Evolutionary conservation across 2,113 vertebrate genomes (phyloP).

Genomic region (Oreochromis tanganicae): DNA sequence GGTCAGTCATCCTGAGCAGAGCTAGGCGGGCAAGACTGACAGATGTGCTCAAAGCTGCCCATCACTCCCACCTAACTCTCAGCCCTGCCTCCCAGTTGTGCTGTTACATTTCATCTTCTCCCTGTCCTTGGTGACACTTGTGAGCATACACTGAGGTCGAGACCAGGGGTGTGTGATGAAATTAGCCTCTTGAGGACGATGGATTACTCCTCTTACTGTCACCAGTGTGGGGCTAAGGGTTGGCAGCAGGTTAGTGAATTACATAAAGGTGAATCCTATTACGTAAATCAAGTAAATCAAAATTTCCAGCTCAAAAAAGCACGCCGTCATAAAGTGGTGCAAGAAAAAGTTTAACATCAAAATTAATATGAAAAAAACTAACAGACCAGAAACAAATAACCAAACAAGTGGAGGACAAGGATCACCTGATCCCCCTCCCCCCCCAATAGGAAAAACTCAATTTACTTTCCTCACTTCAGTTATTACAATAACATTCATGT

Average conservation of each 20-base stretch:
- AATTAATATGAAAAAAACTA: neutral
- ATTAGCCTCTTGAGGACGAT: conserved; percentile 47
- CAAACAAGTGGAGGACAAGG: neutral
- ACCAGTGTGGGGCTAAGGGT: neutral
- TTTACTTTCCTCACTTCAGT: neutral
- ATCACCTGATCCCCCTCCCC: neutral
- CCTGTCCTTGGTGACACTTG: conserved; percentile 42
- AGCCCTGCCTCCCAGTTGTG: neutral
- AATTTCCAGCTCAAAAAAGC: neutral
- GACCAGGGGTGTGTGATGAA: conserved; percentile 41
- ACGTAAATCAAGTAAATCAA: neutral
- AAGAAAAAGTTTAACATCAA: neutral
- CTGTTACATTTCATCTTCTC: conserved; percentile 44
- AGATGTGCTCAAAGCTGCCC: neutral
- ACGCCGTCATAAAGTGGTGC: neutral
- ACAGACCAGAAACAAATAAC: neutral
- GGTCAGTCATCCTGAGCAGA: conserved; percentile 27
- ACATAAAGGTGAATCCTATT: neutral
- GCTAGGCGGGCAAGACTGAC: neutral
- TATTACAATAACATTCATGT: neutral
- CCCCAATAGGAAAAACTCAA: neutral
- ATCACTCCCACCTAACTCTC: neutral
- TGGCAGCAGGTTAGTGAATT: conserved; percentile 6
- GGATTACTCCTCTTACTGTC: conserved; percentile 27
- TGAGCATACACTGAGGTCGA: conserved; percentile 26